Percentiles rank a stretch among this genome's conserved stretches.
Conservation (phyloP, 2,888 invertebrate species). For the Ypsolopha scabrella region DNA sequence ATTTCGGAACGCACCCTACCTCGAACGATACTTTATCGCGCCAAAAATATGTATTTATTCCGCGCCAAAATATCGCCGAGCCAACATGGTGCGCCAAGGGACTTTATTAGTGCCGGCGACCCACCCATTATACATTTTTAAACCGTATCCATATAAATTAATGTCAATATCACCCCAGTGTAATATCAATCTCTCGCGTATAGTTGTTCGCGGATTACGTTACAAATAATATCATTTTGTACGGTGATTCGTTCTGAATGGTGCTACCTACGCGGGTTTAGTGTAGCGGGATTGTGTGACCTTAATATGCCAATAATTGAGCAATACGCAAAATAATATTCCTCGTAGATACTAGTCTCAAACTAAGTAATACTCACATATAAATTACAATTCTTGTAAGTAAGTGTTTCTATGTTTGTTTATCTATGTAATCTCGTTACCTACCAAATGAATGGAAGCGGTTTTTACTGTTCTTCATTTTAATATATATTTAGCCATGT, state of each 20-base stretch:
- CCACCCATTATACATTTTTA: constrained; percentile 68
- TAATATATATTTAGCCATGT: too few relatives aligned
- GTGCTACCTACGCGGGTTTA: constrained; percentile 39
- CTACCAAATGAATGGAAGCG: too few relatives aligned
- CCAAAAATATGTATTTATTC: constrained; percentile 29
- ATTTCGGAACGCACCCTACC: constrained; percentile 18
- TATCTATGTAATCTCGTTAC: too few relatives aligned
- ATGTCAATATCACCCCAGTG: constrained; percentile 66
- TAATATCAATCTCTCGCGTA: constrained; percentile 59
- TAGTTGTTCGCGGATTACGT: constrained; percentile 69
- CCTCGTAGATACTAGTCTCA: too few relatives aligned
- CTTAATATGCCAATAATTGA: constrained; percentile 18
- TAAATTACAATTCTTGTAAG: too few relatives aligned
- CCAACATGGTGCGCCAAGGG: constrained; percentile 38
- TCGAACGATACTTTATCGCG: constrained; percentile 11
- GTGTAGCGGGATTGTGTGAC: constrained; percentile 13
- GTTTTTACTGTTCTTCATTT: too few relatives aligned
- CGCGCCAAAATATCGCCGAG: constrained; percentile 24
- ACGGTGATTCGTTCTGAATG: constrained; percentile 69
- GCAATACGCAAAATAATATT: too few relatives aligned
- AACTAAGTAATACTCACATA: too few relatives aligned
- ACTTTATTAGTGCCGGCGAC: constrained; percentile 57
- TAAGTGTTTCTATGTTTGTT: too few relatives aligned
- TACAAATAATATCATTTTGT: constrained; percentile 70
- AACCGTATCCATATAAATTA: constrained; percentile 71